Percentiles rank a stretch among this genome's conserved stretches.
These are phyloP conservation scores for Pycnomerus fuliginosus DNA, from an alignment of 2,888 invertebrate genomes.

Conservation along the genomic window DNA sequence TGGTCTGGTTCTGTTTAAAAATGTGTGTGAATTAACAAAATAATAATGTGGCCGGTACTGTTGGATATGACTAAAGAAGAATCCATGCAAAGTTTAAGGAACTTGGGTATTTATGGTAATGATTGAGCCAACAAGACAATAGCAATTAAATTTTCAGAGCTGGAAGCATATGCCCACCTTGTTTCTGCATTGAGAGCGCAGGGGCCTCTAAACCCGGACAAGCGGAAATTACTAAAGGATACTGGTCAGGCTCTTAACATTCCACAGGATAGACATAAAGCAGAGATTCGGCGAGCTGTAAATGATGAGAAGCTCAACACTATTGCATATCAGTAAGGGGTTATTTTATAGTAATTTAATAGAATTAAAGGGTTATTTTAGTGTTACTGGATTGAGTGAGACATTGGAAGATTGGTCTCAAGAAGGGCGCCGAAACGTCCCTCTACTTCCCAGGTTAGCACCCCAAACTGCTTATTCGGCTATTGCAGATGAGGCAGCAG, in stretches of 20 bases:
- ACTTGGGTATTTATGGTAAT: slow-evolving; percentile 65
- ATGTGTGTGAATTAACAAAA: slow-evolving; percentile 27
- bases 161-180: slow-evolving; percentile 89
- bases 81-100: slow-evolving; percentile 82
- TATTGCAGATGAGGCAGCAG: slow-evolving; percentile 78
- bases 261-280: slow-evolving; percentile 86
- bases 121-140: too few species aligned
- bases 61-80: slow-evolving; percentile 86
- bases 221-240: slow-evolving; percentile 81
- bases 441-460: slow-evolving; percentile 78
- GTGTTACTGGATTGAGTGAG: slow-evolving; percentile 67
- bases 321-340: slow-evolving; percentile 83
- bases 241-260: slow-evolving; percentile 81
- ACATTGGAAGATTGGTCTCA: slow-evolving; percentile 76
- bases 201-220: slow-evolving; percentile 81
- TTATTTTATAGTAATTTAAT: slow-evolving; percentile 1
- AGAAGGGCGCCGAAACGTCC: slow-evolving; percentile 82
- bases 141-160: slow-evolving; percentile 69
- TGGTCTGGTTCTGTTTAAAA: slow-evolving; percentile 19
- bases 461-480: slow-evolving; percentile 83
- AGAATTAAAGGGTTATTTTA: slow-evolving; percentile 42
- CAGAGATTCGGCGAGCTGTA: slow-evolving; percentile 87
- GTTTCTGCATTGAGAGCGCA: slow-evolving; percentile 91
- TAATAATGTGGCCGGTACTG: slow-evolving; percentile 67
- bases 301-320: slow-evolving; percentile 88